Conservation (phyloP, 2,888 invertebrate genomes). For the Cloeon dipterum region DNA sequence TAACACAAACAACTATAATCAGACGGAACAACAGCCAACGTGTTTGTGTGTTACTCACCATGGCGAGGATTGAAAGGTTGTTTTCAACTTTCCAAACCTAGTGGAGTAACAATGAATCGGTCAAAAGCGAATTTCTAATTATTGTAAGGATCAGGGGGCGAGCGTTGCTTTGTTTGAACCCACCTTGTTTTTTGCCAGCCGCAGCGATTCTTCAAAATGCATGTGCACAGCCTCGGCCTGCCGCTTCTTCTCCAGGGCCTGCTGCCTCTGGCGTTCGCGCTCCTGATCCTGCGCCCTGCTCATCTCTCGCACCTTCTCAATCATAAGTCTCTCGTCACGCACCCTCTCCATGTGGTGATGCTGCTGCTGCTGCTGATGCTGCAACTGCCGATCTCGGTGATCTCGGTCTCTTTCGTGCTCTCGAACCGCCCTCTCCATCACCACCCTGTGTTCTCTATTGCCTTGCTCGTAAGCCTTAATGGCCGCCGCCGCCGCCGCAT, state of each 20-base stretch:
- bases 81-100: too few relatives aligned
- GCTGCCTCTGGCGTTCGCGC: conserved; percentile 17
- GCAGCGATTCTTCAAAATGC: conserved; percentile 72
- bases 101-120: too few relatives aligned
- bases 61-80: too few relatives aligned
- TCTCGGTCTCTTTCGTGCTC: too few relatives aligned
- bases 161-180: not conserved
- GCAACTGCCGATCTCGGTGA: too few relatives aligned
- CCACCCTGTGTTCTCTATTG: conserved; percentile 15
- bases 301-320: conserved; percentile 24
- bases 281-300: conserved; percentile 18
- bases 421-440: conserved; percentile 12
- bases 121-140: too few relatives aligned
- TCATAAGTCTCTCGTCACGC: conserved; percentile 22
- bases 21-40: too few relatives aligned
- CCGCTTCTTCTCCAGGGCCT: conserved; percentile 33
- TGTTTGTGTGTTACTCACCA: too few relatives aligned
- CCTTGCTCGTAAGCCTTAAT: conserved; percentile 15
- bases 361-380: too few relatives aligned
- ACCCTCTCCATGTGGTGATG: conserved; percentile 20
- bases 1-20: too few relatives aligned
- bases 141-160: too few relatives aligned
- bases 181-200: conserved; percentile 56
- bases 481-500: conserved; percentile 19
- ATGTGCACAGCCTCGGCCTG: conserved; percentile 51